phyloP scores from a whole-genome alignment of 2,797 vertebrate genomes.

The Knipowitschia caucasica region DNA sequence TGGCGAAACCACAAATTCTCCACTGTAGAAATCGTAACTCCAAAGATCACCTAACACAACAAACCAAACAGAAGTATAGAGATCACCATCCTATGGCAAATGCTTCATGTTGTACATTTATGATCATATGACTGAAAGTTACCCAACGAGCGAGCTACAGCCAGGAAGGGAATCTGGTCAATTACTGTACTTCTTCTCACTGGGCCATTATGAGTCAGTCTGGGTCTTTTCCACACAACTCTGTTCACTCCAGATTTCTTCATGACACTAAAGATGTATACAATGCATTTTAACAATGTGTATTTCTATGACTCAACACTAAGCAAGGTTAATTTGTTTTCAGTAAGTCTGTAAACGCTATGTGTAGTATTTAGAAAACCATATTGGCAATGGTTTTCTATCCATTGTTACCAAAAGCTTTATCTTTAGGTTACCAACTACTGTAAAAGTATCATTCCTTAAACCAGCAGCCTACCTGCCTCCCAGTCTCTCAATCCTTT shows the following conservation, averaged over 20 bases:
- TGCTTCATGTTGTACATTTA: not conserved
- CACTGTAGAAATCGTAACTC: slow-evolving; percentile 98
- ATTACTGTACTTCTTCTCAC: slow-evolving; percentile 96
- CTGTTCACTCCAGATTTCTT: slow-evolving; percentile 98
- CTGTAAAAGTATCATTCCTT: not conserved
- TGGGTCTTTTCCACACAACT: slow-evolving; percentile 97
- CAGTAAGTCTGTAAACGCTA: not conserved
- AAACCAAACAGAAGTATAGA: not conserved
- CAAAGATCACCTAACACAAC: slow-evolving; percentile 83
- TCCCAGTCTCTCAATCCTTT: slow-evolving; percentile 92
- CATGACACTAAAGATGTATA: slow-evolving; percentile 80
- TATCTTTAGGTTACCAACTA: too few relatives aligned
- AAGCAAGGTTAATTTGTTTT: not conserved
- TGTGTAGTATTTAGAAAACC: too few relatives aligned
- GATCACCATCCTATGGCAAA: not conserved
- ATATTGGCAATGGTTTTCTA: too few relatives aligned
- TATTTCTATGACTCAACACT: not conserved
- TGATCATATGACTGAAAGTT: slow-evolving; percentile 33
- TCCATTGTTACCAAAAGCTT: too few relatives aligned
- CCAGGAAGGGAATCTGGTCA: slow-evolving; percentile 97
- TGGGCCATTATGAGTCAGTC: slow-evolving; percentile 91
- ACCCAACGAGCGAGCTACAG: slow-evolving; percentile 96
- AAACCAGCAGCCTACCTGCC: slow-evolving; percentile 79
- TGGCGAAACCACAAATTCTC: slow-evolving; percentile 97
- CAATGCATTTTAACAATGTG: not conserved